Percentiles rank a stretch among this genome's conserved stretches.
phyloP scores from a whole-genome alignment of 2,888 invertebrate species.

The Polydrusus pterygomalis region DNA sequence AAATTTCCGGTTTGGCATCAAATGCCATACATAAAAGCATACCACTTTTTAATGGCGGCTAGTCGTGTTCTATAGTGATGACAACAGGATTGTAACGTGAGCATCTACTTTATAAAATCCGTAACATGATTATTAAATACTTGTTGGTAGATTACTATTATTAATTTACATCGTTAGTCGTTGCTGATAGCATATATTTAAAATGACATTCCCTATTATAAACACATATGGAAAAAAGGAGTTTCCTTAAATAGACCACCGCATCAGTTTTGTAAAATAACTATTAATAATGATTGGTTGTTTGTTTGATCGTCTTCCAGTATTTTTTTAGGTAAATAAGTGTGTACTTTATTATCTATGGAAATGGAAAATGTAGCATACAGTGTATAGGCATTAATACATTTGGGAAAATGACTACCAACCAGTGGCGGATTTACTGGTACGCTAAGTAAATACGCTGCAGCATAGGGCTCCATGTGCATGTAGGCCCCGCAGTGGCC shows the following conservation, averaged over 20 bases:
- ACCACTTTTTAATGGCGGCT: constrained; percentile 21
- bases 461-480: too few species aligned
- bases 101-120: constrained; percentile 24
- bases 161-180: constrained; percentile 30
- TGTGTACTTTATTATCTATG: too few species aligned
- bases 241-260: not conserved
- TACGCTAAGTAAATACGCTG: too few species aligned
- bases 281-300: too few species aligned
- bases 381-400: too few species aligned
- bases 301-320: too few species aligned
- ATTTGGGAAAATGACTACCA: too few species aligned
- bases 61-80: constrained; percentile 28
- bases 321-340: too few species aligned
- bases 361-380: too few species aligned
- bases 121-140: constrained; percentile 38
- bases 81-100: constrained; percentile 20
- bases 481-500: too few species aligned
- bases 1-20: constrained; percentile 21
- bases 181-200: constrained; percentile 11
- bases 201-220: constrained; percentile 7
- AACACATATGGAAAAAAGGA: not conserved
- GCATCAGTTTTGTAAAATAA: too few species aligned
- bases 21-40: constrained; percentile 1
- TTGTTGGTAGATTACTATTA: constrained; percentile 32
- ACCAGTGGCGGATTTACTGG: too few species aligned